A percentile compares a stretch with the other conserved stretches of the same genome.
phyloP scores from a whole-genome alignment of 2,888 invertebrate species.

The Nebria salina region DNA sequence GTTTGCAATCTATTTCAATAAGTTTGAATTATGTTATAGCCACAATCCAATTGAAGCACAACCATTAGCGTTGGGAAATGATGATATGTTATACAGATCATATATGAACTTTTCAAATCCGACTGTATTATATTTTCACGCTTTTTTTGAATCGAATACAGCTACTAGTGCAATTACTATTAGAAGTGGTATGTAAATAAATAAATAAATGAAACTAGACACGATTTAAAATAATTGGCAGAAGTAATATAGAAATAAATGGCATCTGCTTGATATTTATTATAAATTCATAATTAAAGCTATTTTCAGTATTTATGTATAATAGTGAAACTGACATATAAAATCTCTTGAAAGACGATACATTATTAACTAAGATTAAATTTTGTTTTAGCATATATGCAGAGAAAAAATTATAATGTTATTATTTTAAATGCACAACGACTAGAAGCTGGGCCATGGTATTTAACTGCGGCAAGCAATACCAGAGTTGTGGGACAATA shows the following conservation, averaged over 20 bases:
- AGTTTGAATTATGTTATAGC: constrained; percentile 56
- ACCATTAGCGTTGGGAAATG: constrained; percentile 64
- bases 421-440: constrained; percentile 69
- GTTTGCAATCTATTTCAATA: neutral
- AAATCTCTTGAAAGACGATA: neutral
- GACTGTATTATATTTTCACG: constrained; percentile 71
- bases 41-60: constrained; percentile 68
- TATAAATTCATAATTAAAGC: too few relatives aligned
- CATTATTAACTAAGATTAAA: neutral
- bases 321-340: too few relatives aligned
- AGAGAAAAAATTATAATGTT: constrained; percentile 68
- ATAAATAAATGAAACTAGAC: neutral
- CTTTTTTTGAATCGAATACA: constrained; percentile 70
- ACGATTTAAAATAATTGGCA: too few relatives aligned
- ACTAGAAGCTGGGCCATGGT: constrained; percentile 73
- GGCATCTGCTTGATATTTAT: too few relatives aligned
- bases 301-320: too few relatives aligned
- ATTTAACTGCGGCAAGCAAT: constrained; percentile 67
- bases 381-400: constrained; percentile 64
- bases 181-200: constrained; percentile 63
- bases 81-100: constrained; percentile 66
- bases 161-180: constrained; percentile 67
- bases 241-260: too few relatives aligned
- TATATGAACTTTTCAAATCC: constrained; percentile 68
- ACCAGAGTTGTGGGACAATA: constrained; percentile 70